Base-by-base conservation (phyloP, 2,888 invertebrate species). In the Malthinus seriepunctatus region DNA sequence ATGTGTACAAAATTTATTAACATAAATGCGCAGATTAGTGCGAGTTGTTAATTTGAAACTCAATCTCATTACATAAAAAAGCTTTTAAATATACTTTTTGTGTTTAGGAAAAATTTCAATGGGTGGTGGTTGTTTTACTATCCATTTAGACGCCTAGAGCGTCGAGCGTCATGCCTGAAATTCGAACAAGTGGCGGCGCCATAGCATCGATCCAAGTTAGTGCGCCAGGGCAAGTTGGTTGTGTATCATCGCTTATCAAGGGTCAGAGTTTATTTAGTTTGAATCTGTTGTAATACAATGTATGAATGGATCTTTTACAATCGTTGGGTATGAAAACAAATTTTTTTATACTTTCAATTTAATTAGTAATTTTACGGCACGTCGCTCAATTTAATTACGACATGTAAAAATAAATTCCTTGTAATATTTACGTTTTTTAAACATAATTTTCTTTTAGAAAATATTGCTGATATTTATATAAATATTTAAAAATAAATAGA, bases 141-240 rank as follows among this genome's bases (percentile, higher is more conserved):
- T 63, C 62, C 62, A 65, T 63, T 67, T 64, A 54, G 65, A 61
- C 61, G 62, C 60, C 60, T 47, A 47, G 46, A 62, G 56, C 56
- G 60, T 53, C 45, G 51, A 56, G 60, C 56, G 59, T 51, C 54
- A 59, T 55, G 51, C 51, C 51, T 52, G 52, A 61, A 59, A 54
- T 44, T 50, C 54, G 56, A 56, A 56, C 60, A 62, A 62, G 58
- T 63, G 61, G 61, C 63, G 65, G 63, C 67, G 62, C 57, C 64
- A 55, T 51, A 44, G 56, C 62, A 67, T 67, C 63, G 67, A 67
- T 67, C 66, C 65, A 44, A 58, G 56, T 66, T 60, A 65, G 66
- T 67, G 63, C 67, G 66, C 66, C 66, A 63, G 63, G 56, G 63
- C 63, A 60, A 53, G 51, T 62, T 57, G 63, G 50, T 49, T 56